Percentiles rank a stretch among this genome's conserved stretches.
phyloP scores from a whole-genome alignment of 1,140 invertebrate species.

The Caenorhabditis inopinata region DNA sequence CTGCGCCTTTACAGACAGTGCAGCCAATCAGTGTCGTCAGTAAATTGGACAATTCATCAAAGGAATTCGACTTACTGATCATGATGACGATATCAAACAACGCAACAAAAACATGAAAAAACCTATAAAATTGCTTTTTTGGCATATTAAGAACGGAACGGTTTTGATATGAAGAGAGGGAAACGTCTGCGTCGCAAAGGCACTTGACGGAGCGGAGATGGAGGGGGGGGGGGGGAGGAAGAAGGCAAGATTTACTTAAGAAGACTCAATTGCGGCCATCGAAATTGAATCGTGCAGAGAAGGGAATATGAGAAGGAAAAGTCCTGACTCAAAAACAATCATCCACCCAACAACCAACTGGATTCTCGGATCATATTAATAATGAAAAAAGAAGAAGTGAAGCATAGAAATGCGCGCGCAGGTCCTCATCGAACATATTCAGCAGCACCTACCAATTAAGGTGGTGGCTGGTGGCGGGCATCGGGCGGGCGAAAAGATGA shows the following conservation, averaged over 20 bases:
- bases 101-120: too few relatives aligned
- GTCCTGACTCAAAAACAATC: too few relatives aligned
- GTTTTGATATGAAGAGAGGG: conserved; percentile 7
- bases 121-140: not conserved
- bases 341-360: not conserved
- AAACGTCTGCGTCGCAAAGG: not conserved
- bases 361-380: not conserved
- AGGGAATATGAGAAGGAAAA: not conserved
- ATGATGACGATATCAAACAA: too few relatives aligned
- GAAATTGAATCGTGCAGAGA: conserved; percentile 29
- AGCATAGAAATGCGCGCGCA: not conserved
- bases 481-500: not conserved
- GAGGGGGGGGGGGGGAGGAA: not conserved
- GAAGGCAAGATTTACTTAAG: conserved; percentile 21
- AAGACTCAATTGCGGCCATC: conserved; percentile 28
- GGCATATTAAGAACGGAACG: not conserved
- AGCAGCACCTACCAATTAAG: conserved; percentile 27
- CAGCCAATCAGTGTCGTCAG: too few relatives aligned
- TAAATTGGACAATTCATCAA: too few relatives aligned
- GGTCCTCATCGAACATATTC: conserved; percentile 11
- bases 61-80: too few relatives aligned
- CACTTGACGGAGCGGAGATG: not conserved
- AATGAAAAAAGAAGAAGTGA: not conserved
- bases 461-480: not conserved
- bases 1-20: too few relatives aligned